A percentile compares a stretch with the other conserved stretches of the same genome.
Evolutionary conservation across 2,797 vertebrate genomes (phyloP).

Genomic region (Margarornis squamiger): DNA sequence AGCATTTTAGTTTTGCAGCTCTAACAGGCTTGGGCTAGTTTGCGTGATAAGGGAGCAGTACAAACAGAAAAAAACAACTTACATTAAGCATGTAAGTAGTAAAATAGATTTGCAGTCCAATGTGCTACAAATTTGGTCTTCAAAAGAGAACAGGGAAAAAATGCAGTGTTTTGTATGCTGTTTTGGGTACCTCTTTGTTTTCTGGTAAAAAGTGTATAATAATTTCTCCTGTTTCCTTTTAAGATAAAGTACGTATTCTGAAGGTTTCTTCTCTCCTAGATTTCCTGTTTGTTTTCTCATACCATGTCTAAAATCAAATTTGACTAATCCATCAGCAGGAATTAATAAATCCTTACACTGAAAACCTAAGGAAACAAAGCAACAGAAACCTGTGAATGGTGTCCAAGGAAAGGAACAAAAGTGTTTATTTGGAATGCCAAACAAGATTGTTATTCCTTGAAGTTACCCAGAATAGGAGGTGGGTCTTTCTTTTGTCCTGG

Average conservation of each 20-base stretch:
- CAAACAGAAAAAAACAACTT: not conserved
- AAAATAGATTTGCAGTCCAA: not conserved
- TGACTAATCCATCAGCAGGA: not conserved
- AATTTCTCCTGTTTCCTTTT: not conserved
- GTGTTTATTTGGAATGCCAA: not conserved
- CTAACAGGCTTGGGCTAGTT: not conserved
- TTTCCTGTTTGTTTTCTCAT: constrained; percentile 32
- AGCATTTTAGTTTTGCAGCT: not conserved
- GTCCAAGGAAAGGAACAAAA: not conserved
- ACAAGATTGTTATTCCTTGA: not conserved
- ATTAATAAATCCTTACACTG: constrained; percentile 21
- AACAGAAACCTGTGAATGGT: not conserved
- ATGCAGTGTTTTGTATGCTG: fast-evolving
- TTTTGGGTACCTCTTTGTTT: not conserved
- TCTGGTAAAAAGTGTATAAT: not conserved
- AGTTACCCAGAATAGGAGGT: not conserved
- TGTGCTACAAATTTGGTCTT: not conserved
- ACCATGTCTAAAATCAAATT: not conserved
- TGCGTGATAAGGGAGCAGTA: not conserved
- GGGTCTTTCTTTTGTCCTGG: not conserved
- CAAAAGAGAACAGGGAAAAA: not conserved
- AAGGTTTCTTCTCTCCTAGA: not conserved
- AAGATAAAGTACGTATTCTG: not conserved
- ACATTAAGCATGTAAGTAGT: not conserved
- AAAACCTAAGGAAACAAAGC: not conserved